Conservation (phyloP, 2,888 invertebrate species). For the Alsophila aescularia region DNA sequence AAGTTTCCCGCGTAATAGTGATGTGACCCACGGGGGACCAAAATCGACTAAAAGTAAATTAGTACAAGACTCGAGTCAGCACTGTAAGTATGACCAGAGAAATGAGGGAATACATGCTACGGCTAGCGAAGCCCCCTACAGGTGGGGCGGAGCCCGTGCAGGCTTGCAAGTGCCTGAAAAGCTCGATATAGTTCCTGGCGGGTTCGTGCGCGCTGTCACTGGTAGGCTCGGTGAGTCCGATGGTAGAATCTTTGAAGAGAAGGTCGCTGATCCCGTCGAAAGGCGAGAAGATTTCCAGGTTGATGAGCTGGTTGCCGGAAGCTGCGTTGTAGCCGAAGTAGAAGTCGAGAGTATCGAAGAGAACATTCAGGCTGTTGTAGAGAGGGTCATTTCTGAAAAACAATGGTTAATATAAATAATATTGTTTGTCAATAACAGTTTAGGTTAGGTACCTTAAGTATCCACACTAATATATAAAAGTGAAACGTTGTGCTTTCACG, state of each 20-base stretch:
- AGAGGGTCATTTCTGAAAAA: conserved; percentile 63
- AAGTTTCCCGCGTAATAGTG: conserved; percentile 9
- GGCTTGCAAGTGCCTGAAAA: conserved; percentile 76
- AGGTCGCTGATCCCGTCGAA: conserved; percentile 82
- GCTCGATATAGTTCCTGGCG: conserved; percentile 83
- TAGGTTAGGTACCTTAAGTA: too few species aligned
- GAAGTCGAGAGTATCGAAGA: conserved; percentile 76
- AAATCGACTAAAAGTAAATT: conserved; percentile 14
- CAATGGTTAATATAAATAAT: too few species aligned
- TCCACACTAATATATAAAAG: too few species aligned
- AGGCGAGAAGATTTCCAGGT: conserved; percentile 83
- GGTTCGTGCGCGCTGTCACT: conserved; percentile 57
- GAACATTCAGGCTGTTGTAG: conserved; percentile 58
- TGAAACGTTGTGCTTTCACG: too few species aligned
- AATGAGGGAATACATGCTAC: conserved; percentile 55
- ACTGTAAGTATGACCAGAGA: conserved; percentile 54
- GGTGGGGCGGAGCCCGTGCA: conserved; percentile 61
- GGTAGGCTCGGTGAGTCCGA: conserved; percentile 78
- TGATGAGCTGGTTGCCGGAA: conserved; percentile 60
- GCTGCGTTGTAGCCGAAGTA: conserved; percentile 80
- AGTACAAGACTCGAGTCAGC: conserved; percentile 48
- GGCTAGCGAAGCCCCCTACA: conserved; percentile 43
- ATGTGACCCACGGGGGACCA: neutral
- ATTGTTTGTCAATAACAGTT: too few species aligned
- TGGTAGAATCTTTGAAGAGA: conserved; percentile 86